A percentile compares a stretch with the other conserved stretches of the same genome.
These are phyloP conservation scores for Augochlora pura DNA, from an alignment of 1,140 invertebrate species.

Conservation along the genomic window DNA sequence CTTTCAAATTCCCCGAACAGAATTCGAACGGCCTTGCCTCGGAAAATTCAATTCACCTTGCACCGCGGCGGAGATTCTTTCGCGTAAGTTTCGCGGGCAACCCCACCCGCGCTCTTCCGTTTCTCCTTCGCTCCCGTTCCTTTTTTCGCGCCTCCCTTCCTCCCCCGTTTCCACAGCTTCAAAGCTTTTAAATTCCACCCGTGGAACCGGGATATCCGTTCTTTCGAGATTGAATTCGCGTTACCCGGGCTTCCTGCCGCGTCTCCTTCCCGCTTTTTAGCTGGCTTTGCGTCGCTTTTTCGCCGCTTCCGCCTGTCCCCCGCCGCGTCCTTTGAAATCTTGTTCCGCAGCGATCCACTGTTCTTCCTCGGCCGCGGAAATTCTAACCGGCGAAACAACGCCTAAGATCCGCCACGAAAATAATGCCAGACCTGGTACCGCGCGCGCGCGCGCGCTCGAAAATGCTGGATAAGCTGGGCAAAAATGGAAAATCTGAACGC, in stretches of 20 bases:
- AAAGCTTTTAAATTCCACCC: slow-evolving; percentile 31
- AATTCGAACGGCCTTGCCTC: slow-evolving; percentile 15
- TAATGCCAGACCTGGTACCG: neutral
- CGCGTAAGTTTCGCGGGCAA: neutral
- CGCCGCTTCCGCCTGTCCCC: neutral
- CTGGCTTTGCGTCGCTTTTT: slow-evolving; percentile 3
- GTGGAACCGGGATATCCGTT: slow-evolving; percentile 23
- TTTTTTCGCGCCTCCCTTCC: neutral
- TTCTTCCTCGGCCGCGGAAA: slow-evolving; percentile 1
- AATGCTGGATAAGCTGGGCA: no score
- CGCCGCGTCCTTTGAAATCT: slow-evolving; percentile 21
- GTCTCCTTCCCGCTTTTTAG: neutral
- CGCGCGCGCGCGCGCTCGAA: no score
- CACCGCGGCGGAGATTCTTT: neutral
- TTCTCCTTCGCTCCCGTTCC: neutral
- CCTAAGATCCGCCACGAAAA: neutral
- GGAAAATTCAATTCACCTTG: slow-evolving; percentile 20
- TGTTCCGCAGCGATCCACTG: slow-evolving; percentile 7
- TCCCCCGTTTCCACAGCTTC: neutral
- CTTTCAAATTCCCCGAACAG: neutral
- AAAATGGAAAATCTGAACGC: no score
- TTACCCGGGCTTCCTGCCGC: neutral
- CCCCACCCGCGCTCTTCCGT: slow-evolving; percentile 1
- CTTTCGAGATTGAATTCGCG: slow-evolving; percentile 39
- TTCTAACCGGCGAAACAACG: slow-evolving; percentile 24